Evolutionary conservation across 2,888 invertebrate genomes (phyloP), one percentile per base, ranked within the genome.

Genomic region (Spodoptera littoralis): DNA sequence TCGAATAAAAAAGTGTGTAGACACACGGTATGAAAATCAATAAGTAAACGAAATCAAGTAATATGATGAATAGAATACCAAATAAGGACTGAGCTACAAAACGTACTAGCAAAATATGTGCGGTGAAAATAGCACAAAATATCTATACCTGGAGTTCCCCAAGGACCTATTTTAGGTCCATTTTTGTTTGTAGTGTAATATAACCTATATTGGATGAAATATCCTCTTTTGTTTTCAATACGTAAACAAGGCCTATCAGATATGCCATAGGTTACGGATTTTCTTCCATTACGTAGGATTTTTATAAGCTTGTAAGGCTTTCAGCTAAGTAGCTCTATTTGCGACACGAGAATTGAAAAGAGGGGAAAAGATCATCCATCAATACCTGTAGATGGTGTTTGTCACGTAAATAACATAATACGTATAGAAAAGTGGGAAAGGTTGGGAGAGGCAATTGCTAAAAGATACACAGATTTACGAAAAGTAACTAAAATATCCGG

Each of bases 81-180:
- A 36, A 36, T 36, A 36, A 8, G 6, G 9, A 36, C 8, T 36
- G 8, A 36, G 27, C 5, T 3, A 27, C 27, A 27, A 27, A 27
- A 27, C 5, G 4, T 27, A 27, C 27, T 27, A 27, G 5, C 4
- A 27, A 27, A 27, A 27, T 27, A 27, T 27, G 3, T 27, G 4
- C 9, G 8, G 36, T 2, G 9, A 36, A 36, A 48, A 9, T 9
- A 13, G 4, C n/a, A 11, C 11, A 12, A 5, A 2, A 27, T 12
- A 41, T 8, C 1, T 50, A 41, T 11, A 24, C 8, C 6, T 22
- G 46, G 22, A 8, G 41, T 50, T 46, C 41, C 9, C 8, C 60
- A 50, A 50, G 64, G 50, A 44, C 11, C 11, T 47, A 50, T 63
- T 51, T 11, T 50, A 22, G 41, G 41, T 11, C 42, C 8, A 0